phyloP scores from a whole-genome alignment of 2,797 vertebrate genomes.

The Cichlasoma orientale region DNA sequence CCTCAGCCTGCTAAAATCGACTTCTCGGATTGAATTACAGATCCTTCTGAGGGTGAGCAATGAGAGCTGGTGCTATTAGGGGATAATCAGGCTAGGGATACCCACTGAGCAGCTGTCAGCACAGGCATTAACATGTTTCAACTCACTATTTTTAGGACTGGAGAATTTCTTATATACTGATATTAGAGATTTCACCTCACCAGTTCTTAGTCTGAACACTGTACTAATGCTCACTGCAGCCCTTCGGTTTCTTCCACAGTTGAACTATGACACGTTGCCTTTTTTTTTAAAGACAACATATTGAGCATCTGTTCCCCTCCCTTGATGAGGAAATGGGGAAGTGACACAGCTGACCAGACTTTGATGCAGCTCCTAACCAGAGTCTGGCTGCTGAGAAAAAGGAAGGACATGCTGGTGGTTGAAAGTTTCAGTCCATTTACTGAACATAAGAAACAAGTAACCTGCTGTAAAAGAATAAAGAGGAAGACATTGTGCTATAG shows the following conservation, averaged over 20 bases:
- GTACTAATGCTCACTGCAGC: background rate
- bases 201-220: background rate
- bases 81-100: conserved; percentile 43
- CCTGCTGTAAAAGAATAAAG: conserved; percentile 25
- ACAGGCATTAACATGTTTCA: conserved; percentile 20
- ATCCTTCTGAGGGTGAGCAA: conserved; percentile 26
- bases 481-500: conserved; percentile 24
- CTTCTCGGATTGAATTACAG: conserved; percentile 47
- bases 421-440: conserved; percentile 41
- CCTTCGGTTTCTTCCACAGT: background rate
- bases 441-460: conserved; percentile 42
- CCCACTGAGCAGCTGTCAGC: conserved; percentile 47
- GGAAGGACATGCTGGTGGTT: conserved; percentile 57
- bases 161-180: background rate
- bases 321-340: conserved; percentile 58
- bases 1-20: conserved; percentile 29
- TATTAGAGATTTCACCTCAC: background rate
- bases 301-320: conserved; percentile 34
- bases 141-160: conserved; percentile 11
- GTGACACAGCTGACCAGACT: conserved; percentile 56
- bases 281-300: conserved; percentile 4
- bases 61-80: conserved; percentile 44
- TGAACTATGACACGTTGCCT: background rate
- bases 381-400: conserved; percentile 61
- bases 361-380: conserved; percentile 51